These are phyloP conservation scores for Ostrea denselamellosa DNA, from an alignment of 1,140 invertebrate genomes.

Conservation along the genomic window DNA sequence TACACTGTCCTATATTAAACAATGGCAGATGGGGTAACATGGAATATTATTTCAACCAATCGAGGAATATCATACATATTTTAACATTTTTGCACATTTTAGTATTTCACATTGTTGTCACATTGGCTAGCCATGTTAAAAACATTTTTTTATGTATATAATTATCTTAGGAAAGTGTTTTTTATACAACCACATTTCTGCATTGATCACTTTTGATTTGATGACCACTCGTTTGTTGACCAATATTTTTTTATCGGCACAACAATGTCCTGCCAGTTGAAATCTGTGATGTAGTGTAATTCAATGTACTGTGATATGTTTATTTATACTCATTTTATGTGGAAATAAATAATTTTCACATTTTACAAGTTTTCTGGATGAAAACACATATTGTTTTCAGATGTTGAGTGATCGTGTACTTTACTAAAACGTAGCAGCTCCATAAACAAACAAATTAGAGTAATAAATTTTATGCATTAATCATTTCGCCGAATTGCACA, in stretches of 20 bases:
- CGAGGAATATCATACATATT: background rate
- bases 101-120: background rate
- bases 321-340: conserved; percentile 27
- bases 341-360: conserved; percentile 16
- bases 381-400: too few relatives aligned
- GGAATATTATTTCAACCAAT: background rate
- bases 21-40: background rate
- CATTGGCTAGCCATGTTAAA: background rate
- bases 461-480: too few relatives aligned
- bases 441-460: too few relatives aligned
- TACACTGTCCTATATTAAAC: background rate
- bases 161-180: background rate
- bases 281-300: background rate
- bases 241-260: background rate
- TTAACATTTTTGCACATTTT: background rate
- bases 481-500: background rate
- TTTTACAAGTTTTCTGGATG: background rate
- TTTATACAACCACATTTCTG: background rate
- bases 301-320: conserved; percentile 7
- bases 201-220: background rate
- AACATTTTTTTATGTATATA: background rate
- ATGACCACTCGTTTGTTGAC: background rate
- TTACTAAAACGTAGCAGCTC: too few relatives aligned
- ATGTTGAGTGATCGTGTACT: too few relatives aligned
- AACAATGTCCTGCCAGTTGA: background rate